These are phyloP conservation scores for Priocnemis perturbator DNA, from an alignment of 2,888 invertebrate species.

Conservation along the genomic window DNA sequence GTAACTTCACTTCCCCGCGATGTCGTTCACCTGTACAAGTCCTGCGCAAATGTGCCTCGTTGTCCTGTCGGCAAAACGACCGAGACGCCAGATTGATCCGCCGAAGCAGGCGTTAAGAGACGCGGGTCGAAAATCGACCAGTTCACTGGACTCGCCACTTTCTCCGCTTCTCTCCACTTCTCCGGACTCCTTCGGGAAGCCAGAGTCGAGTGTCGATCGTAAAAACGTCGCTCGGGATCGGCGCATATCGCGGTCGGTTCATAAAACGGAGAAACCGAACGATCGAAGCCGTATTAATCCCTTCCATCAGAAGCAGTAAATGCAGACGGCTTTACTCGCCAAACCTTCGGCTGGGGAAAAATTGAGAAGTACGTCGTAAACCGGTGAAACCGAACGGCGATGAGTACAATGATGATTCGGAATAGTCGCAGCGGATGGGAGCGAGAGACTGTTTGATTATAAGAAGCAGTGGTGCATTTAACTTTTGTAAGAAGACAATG, in stretches of 20 bases:
- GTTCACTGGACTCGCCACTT: conserved; percentile 24
- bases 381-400: too few relatives aligned
- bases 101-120: too few relatives aligned
- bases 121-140: too few relatives aligned
- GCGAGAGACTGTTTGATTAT: too few relatives aligned
- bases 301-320: too few relatives aligned
- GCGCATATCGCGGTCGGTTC: background rate
- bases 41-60: background rate
- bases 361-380: too few relatives aligned
- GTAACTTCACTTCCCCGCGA: conserved; percentile 34
- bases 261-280: background rate
- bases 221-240: background rate
- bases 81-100: conserved; percentile 23
- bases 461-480: too few relatives aligned
- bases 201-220: background rate
- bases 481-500: too few relatives aligned
- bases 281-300: background rate
- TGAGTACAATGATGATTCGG: too few relatives aligned
- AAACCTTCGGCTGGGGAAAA: too few relatives aligned
- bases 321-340: too few relatives aligned
- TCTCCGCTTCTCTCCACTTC: conserved; percentile 19
- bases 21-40: conserved; percentile 19
- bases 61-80: background rate
- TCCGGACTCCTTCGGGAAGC: background rate
- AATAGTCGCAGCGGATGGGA: too few relatives aligned